phyloP scores from a whole-genome alignment of 2,888 invertebrate species.

The Zele albiditarsus region DNA sequence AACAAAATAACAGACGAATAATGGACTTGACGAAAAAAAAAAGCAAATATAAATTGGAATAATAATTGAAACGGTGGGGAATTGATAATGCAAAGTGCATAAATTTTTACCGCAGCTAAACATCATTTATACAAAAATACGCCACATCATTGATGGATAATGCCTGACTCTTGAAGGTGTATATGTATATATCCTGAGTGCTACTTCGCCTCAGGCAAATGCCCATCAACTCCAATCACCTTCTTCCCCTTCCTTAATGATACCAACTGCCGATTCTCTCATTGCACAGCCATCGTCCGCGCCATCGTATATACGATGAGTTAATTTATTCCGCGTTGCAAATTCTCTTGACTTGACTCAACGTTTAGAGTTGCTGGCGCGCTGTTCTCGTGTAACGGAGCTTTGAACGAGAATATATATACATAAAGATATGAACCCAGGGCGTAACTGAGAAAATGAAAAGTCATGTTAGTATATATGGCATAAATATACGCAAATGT shows the following conservation, averaged over 20 bases:
- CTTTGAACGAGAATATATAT: not conserved
- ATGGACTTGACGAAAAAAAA: not conserved
- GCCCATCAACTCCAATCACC: slow-evolving; percentile 17
- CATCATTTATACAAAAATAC: not conserved
- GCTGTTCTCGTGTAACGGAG: slow-evolving; percentile 10
- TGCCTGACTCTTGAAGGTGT: not conserved
- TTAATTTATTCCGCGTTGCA: slow-evolving; percentile 32
- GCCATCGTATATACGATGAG: slow-evolving; percentile 16
- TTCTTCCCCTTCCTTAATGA: slow-evolving; percentile 6
- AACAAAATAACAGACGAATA: not conserved
- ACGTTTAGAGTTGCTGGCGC: not conserved
- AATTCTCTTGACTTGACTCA: slow-evolving; percentile 4
- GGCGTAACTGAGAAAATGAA: slow-evolving; percentile 17
- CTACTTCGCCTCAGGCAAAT: slow-evolving; percentile 1
- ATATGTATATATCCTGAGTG: not conserved
- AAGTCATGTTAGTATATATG: slow-evolving; percentile 10
- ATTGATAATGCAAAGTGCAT: not conserved
- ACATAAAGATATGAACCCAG: not conserved
- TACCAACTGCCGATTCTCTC: slow-evolving; percentile 5
- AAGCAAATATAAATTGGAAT: not conserved
- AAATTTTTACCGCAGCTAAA: not conserved
- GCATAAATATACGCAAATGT: slow-evolving; percentile 18
- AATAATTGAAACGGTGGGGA: too few relatives aligned
- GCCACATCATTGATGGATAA: not conserved
- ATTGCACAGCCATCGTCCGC: slow-evolving; percentile 3